Evolutionary conservation across 2,113 vertebrate species (phyloP).

Genomic region (Cyprinodon brontotheroides): DNA sequence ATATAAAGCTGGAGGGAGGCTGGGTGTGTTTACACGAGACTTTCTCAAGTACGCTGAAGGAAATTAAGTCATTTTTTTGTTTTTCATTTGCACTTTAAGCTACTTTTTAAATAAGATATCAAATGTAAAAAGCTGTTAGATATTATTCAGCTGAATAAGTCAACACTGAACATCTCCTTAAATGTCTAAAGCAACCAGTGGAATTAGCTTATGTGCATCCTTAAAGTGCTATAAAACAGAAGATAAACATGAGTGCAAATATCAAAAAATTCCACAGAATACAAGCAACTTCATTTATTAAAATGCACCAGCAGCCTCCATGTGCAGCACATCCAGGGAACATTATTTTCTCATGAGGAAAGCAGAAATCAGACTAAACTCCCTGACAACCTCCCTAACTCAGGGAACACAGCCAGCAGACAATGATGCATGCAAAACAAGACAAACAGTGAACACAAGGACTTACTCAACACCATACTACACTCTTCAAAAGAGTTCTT

Average conservation of each 20-base stretch:
- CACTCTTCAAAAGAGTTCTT: neutral
- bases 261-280: neutral
- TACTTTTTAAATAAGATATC: too few relatives aligned
- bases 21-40: conserved; percentile 64
- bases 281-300: neutral
- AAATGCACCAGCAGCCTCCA: neutral
- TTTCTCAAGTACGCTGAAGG: too few relatives aligned
- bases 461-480: neutral
- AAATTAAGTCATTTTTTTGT: too few relatives aligned
- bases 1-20: conserved; percentile 38
- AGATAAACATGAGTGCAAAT: neutral
- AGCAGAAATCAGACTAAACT: neutral
- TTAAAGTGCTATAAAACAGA: conserved; percentile 2
- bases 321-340: neutral
- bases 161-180: neutral
- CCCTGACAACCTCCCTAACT: neutral
- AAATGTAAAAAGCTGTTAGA: too few relatives aligned
- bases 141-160: conserved; percentile 16
- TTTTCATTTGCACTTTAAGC: too few relatives aligned
- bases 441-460: neutral
- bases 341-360: neutral
- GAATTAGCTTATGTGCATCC: neutral
- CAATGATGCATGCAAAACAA: conserved; percentile 4
- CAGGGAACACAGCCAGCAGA: neutral
- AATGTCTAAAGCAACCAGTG: conserved; percentile 16